phyloP scores from a whole-genome alignment of 2,113 vertebrate species.

The Prietella phreatophila region DNA sequence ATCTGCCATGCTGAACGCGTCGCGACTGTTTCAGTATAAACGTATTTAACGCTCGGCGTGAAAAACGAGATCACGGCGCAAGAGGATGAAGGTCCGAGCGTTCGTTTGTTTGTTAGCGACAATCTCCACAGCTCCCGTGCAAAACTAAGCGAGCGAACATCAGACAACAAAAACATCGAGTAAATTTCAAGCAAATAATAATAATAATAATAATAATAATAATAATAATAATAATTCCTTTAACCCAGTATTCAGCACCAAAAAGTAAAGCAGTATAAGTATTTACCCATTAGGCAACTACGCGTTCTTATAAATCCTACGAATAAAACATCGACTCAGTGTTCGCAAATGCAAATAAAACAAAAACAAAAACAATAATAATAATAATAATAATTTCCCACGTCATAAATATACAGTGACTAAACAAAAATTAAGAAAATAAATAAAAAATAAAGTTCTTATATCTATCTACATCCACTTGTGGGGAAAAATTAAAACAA shows the following conservation, averaged over 20 bases:
- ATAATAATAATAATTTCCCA: not conserved
- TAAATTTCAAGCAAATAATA: not conserved
- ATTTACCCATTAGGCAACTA: not conserved
- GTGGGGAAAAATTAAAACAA: not conserved
- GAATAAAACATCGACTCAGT: not conserved
- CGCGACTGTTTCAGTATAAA: not conserved
- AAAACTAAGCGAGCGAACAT: constrained; percentile 42
- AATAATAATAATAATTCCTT: not conserved
- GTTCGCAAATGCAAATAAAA: not conserved
- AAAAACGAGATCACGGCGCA: too few species aligned
- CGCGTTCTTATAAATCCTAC: not conserved
- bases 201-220: too few species aligned
- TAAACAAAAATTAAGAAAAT: not conserved
- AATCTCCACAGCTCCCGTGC: not conserved
- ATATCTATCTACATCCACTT: not conserved
- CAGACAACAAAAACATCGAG: not conserved
- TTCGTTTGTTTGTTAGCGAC: not conserved
- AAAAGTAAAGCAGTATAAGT: not conserved
- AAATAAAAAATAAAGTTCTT: not conserved
- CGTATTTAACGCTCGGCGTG: not conserved
- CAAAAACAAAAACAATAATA: not conserved
- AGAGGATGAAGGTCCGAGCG: not conserved
- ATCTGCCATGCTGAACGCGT: not conserved
- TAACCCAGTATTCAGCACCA: not conserved
- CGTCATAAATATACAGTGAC: constrained; percentile 20